phyloP scores from a whole-genome alignment of 2,797 vertebrate species.

The Chromis chromis region DNA sequence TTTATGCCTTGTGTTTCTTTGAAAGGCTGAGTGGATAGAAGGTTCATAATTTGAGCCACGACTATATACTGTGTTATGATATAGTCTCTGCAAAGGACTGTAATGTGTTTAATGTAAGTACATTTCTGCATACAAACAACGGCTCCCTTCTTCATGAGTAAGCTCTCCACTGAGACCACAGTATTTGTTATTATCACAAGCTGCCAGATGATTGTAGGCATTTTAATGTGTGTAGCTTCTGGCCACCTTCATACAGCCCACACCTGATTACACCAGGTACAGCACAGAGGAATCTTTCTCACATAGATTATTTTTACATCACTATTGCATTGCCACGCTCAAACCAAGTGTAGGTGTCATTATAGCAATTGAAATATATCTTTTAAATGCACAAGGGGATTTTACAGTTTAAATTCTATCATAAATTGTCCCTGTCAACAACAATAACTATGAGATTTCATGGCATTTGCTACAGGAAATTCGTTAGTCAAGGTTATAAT shows the following conservation, averaged over 20 bases:
- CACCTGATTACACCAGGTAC: constrained; percentile 54
- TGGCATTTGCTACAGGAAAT: constrained; percentile 48
- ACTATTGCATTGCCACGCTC: constrained; percentile 37
- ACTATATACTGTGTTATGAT: background rate
- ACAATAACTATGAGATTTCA: constrained; percentile 44
- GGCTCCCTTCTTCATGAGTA: constrained; percentile 11
- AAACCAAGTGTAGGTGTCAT: constrained; percentile 51
- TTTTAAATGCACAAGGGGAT: constrained; percentile 51
- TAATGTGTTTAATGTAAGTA: constrained; percentile 18
- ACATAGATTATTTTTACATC: constrained; percentile 62
- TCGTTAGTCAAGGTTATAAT: constrained; percentile 64
- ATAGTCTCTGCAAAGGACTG: constrained; percentile 5
- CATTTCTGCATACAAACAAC: constrained; percentile 25
- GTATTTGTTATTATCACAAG: constrained; percentile 36
- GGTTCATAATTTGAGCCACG: background rate
- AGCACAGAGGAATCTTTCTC: constrained; percentile 26
- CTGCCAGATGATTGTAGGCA: constrained; percentile 47
- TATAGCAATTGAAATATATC: constrained; percentile 46
- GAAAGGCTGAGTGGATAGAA: background rate
- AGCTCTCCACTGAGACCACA: constrained; percentile 21
- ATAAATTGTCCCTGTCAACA: constrained; percentile 43
- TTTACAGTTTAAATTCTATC: constrained; percentile 55
- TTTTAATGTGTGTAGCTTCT: constrained; percentile 51
- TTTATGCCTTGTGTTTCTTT: no score
- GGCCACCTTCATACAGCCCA: constrained; percentile 53